phyloP scores from a whole-genome alignment of 2,888 invertebrate species.

The Himalopsyche japonica region DNA sequence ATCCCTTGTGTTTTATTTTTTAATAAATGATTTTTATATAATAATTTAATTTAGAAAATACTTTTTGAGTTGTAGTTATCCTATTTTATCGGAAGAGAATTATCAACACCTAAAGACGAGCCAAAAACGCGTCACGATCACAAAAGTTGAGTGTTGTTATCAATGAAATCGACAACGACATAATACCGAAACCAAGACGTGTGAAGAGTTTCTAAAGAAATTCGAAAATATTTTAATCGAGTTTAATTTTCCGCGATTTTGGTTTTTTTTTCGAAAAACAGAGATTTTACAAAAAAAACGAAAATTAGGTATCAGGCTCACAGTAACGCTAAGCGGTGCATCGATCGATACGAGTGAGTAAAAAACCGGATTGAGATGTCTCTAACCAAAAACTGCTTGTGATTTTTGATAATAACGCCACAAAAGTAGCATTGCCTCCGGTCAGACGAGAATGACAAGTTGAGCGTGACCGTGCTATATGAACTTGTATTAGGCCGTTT shows the following conservation, averaged over 20 bases:
- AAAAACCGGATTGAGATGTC: conserved; percentile 1
- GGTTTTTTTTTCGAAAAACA: neutral
- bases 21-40: no score
- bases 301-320: conserved; percentile 10
- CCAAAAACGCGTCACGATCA: no score
- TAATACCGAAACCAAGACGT: no score
- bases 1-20: no score
- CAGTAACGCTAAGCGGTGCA: neutral
- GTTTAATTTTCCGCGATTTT: neutral
- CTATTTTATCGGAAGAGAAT: no score
- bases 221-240: neutral
- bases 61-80: no score
- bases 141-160: no score
- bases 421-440: neutral
- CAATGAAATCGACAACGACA: no score
- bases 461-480: neutral
- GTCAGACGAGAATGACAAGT: neutral
- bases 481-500: neutral
- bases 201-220: neutral
- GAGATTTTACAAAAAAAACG: conserved; percentile 23
- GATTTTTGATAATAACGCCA: neutral
- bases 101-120: no score
- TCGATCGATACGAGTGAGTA: neutral
- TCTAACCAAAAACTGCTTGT: neutral
- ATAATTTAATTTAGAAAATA: no score